Evolutionary conservation across 2,797 vertebrate genomes (phyloP), one percentile per base, ranked within the genome.

Genomic region (Schizopygopsis pylzovi): DNA sequence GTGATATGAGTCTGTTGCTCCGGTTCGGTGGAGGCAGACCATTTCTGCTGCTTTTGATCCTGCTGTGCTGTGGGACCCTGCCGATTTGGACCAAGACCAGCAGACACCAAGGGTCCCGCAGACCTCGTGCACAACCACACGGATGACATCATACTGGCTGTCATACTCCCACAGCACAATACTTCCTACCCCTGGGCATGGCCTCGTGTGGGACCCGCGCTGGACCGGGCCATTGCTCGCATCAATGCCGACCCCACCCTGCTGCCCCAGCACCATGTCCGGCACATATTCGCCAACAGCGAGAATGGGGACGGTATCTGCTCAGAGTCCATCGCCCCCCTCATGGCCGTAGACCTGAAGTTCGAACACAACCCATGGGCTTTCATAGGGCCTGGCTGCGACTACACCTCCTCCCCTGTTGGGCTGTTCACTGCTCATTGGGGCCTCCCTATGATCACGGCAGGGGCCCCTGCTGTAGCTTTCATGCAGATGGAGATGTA

Each of bases 121-220:
- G 88, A 3, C 89, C 0, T n/a, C 25, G 22, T 20, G 22, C 87
- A 59, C 18, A 22, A 25, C 6, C 86, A 6, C 59, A 75, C 78
- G 6, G 45, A 81, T 2, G 82, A 96, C 90, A 86, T 98, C 91
- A 96, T 96, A 0, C 88, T 99, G n/a, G 98, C 97, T 0, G 93
- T 97, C 88, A 96, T 99, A 28, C 89, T 99, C 4, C 98, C 98
- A 0, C 89, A 92, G 76, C 93, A 22, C 82, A 98, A 98, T 92
- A 96, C 95, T 0, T 92, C 91, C 2, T 99, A 98, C 92, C 96
- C 97, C 0, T 99, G 98, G 98, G 97, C 98, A 4, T 98, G 97
- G 98, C 96, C 96, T 0, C 95, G 98, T 4, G 95, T 99, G 8
- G 97, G 97, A 0, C 97, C 98, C 0, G 97, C 97, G 0, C 89